These are phyloP conservation scores for Panthera leo DNA, from an alignment of 2,113 vertebrate species.

Conservation along the genomic window DNA sequence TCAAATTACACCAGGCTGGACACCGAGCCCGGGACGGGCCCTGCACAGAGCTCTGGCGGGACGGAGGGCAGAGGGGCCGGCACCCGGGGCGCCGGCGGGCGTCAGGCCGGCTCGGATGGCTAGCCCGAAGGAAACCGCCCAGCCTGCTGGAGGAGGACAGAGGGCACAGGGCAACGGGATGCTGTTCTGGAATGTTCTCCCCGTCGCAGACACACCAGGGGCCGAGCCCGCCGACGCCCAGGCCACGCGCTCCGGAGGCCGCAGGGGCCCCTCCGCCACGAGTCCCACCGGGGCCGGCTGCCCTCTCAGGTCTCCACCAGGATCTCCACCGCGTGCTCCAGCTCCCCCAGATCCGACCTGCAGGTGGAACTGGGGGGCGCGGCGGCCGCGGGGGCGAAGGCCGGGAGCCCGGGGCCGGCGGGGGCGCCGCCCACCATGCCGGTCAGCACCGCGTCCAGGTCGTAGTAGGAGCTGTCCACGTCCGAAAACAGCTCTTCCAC, in stretches of 20 bases:
- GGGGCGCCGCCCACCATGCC: constrained; percentile 93
- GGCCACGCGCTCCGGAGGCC: neutral
- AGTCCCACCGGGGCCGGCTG: rapidly evolving
- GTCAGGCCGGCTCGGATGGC: neutral
- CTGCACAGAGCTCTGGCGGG: neutral
- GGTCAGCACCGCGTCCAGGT: constrained; percentile 95
- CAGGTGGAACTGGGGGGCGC: constrained; percentile 89
- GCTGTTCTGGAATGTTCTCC: constrained; percentile 20
- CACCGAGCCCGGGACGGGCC: rapidly evolving
- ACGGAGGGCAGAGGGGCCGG: neutral
- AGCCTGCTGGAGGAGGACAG: neutral
- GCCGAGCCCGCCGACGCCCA: constrained; percentile 64
- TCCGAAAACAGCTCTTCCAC: constrained; percentile 96
- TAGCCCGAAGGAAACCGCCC: neutral
- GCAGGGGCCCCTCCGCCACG: rapidly evolving
- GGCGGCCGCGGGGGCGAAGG: constrained; percentile 86
- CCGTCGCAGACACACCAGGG: neutral
- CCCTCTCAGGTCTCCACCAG: constrained; percentile 94
- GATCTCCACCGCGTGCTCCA: constrained; percentile 98
- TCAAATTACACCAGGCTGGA: neutral
- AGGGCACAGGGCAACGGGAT: rapidly evolving
- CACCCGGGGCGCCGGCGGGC: neutral
- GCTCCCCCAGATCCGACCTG: constrained; percentile 96
- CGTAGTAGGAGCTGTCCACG: constrained; percentile 94
- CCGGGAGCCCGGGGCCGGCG: constrained; percentile 92